Evolutionary conservation across 2,797 vertebrate genomes (phyloP), one percentile per base, ranked within the genome.

Genomic region (Phoxinus dragarum): DNA sequence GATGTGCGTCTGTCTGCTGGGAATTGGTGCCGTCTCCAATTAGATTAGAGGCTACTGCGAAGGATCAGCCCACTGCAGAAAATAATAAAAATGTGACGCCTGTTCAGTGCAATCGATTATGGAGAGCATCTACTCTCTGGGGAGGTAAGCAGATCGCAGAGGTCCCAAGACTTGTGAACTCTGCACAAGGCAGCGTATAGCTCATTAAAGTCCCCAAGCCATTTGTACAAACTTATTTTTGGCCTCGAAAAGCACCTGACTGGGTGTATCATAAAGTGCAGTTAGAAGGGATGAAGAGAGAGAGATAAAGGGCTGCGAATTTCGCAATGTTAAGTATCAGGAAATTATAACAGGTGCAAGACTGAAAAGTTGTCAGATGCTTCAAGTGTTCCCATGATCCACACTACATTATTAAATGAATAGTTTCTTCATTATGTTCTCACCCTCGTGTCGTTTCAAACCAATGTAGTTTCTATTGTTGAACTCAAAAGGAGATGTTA

Each of bases 21-120:
- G 90, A 94, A 90, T 91, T 84, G 88, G 81, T 83, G 85, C 90
- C 84, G 17, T 88, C 88, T 93, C 86, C 92, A 92, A 93, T 94
- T 93, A 93, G 91, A 93, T 92, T 89, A 91, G 88, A 91, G 90
- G 89, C 89, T 86, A 77, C 76, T 79, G 85, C 23, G 52, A 85
- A 56, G 84, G 86, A 89, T 91, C 59, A 36, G 91, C 89, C 86
- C 86, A 85, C 86, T 90, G 89, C 67, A 2, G 36, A 86, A 74
- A 81, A 92, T 90, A 88, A 91, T 92, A 91, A 90, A 91, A 92
- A 89, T 91, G 84, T 86, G 86, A 91, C 84, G 90, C 87, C 88
- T 90, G 86, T 90, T 92, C 91, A 88, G 86, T 88, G 84, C 73
- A 92, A 93, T 95, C 86, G 92, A 94, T 93, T 90, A 84, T 86